phyloP scores from a whole-genome alignment of 2,888 invertebrate species.

The Eupithecia centaureata region DNA sequence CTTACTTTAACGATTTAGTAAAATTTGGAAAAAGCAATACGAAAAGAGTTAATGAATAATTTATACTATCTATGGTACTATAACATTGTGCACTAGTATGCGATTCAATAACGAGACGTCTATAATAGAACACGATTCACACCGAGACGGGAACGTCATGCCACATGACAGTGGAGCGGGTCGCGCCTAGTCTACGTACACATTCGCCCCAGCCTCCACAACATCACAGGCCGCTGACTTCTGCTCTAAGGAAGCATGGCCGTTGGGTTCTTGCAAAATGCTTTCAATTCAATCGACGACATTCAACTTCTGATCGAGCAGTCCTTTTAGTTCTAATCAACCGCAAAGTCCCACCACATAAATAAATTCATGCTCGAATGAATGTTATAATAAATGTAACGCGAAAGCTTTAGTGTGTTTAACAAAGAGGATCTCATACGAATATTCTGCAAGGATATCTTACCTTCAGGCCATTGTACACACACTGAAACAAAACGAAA shows the following conservation, averaged over 20 bases:
- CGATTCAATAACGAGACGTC: constrained; percentile 55
- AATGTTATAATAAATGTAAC: constrained; percentile 76
- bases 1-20: constrained; percentile 33
- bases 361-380: constrained; percentile 78
- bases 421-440: constrained; percentile 56
- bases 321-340: constrained; percentile 65
- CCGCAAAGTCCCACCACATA: constrained; percentile 77
- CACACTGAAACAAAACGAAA: constrained; percentile 90
- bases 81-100: constrained; percentile 62
- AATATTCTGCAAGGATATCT: constrained; percentile 63
- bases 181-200: constrained; percentile 41
- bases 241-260: constrained; percentile 72
- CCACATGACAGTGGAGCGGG: constrained; percentile 61
- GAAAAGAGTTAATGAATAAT: constrained; percentile 52
- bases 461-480: constrained; percentile 96
- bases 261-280: constrained; percentile 62
- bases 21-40: constrained; percentile 44
- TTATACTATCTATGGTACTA: constrained; percentile 61
- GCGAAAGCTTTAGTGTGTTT: constrained; percentile 70
- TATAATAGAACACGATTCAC: constrained; percentile 61
- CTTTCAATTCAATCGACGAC: constrained; percentile 64
- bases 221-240: constrained; percentile 42
- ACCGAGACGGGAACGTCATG: constrained; percentile 63
- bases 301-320: constrained; percentile 69
- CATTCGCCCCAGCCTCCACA: constrained; percentile 51